These are phyloP conservation scores for Steinernema carpocapsae DNA, from an alignment of 2,888 invertebrate genomes.

Conservation along the genomic window DNA sequence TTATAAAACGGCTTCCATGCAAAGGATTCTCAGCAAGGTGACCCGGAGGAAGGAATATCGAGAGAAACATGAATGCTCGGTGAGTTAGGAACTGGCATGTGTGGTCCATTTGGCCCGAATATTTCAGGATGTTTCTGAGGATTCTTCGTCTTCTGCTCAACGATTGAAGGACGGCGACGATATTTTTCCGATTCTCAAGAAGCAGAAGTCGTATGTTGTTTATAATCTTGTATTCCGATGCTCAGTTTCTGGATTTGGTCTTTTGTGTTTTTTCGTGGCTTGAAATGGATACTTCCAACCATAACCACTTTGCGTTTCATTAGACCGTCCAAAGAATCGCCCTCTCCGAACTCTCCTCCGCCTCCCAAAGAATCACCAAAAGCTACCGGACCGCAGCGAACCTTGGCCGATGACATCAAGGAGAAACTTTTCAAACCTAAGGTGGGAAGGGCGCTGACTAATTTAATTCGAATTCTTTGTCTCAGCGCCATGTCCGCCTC, in stretches of 20 bases:
- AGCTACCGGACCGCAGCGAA: not conserved
- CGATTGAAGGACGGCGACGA: conserved; percentile 24
- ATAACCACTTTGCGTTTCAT: too few relatives aligned
- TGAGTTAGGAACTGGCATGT: not conserved
- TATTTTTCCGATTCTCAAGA: not conserved
- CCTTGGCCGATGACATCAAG: conserved; percentile 9
- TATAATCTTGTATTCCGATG: too few relatives aligned
- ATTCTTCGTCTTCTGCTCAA: not conserved
- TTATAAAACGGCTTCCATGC: conserved; percentile 35
- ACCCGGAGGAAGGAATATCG: conserved; percentile 29
- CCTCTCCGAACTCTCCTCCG: not conserved
- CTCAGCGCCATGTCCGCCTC: not conserved
- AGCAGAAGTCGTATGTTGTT: not conserved
- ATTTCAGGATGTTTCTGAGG: not conserved
- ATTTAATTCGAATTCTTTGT: not conserved
- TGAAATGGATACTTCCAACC: too few relatives aligned
- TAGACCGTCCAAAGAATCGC: not conserved
- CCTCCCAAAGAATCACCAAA: not conserved
- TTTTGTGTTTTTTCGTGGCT: too few relatives aligned
- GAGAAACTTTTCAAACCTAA: conserved; percentile 15
- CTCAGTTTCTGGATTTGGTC: too few relatives aligned
- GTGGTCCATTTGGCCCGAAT: not conserved
- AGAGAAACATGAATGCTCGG: not conserved
- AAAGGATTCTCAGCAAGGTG: conserved; percentile 37
- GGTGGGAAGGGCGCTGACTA: not conserved